Evolutionary conservation across 1,140 invertebrate genomes (phyloP), one percentile per base, ranked within the genome.

Genomic region (Oryzaephilus surinamensis): DNA sequence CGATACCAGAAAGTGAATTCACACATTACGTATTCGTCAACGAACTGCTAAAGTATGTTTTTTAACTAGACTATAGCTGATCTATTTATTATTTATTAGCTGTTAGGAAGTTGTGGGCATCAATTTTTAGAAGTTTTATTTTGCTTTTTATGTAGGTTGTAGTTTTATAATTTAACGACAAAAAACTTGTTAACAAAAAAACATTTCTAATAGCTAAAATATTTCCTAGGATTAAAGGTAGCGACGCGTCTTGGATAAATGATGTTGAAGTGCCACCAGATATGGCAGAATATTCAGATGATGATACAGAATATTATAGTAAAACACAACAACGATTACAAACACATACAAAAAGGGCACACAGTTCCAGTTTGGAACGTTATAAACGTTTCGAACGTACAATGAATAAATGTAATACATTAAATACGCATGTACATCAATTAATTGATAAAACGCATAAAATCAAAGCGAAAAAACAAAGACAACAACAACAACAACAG

Each of bases 241-340:
- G 48, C 11, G 58, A 59, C 32, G 56, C 86, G 3, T 83, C 81
- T 4, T 91, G 86, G 79, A 72, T 82, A 55, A 69, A 87, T 54
- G 81, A 90, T 55, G 69, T 78, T 28, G 90, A 96, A 60, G 76
- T 83, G 19, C 88, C 89, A 2, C 55, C 65, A 1, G 69, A 71
- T 34, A 72, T 69, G 45, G 36, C 76, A 0, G 87, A 91, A 18
- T 93, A 78, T 69, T 94, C 90, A 0, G 89, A 94, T 57, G 90
- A 95, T 59, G 91, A 94, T 55, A 71, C 80, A 50, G 87, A 93
- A 61, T 30, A 13, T 14, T 31, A 31, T 21, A 26, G 30, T 2
- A 16, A 18, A 64, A 64, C 0, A 17, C 37, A 6, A n/a, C 38
- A 30, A 20, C n/a, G 24, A 27, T 14, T 27, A 29, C 24, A 6